phyloP scores from a whole-genome alignment of 2,888 invertebrate genomes.

The Lasioglossum zephyrum region DNA sequence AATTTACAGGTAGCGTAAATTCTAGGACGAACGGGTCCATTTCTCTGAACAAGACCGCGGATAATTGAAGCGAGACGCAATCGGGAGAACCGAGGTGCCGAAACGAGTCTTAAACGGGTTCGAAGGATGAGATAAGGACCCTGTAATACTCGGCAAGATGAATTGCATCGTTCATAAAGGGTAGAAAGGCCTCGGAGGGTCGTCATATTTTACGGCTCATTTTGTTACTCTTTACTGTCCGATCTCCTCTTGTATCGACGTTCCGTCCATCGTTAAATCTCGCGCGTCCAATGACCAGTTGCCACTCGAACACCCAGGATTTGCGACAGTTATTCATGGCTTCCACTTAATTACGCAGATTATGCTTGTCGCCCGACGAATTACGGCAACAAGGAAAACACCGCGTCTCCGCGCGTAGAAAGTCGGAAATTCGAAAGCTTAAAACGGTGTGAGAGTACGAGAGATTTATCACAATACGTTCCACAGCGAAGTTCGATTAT shows the following conservation, averaged over 20 bases:
- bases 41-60: conserved; percentile 65
- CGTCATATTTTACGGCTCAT: conserved; percentile 68
- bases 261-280: conserved; percentile 25
- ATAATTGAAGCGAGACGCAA: conserved; percentile 69
- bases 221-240: conserved; percentile 41
- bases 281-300: background rate
- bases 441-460: background rate
- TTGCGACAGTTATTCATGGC: background rate
- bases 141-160: conserved; percentile 64
- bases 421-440: background rate
- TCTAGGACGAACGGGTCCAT: conserved; percentile 58
- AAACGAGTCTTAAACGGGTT: conserved; percentile 72
- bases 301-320: background rate
- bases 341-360: background rate
- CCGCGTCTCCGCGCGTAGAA: background rate
- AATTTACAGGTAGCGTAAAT: conserved; percentile 67
- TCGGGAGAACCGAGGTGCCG: conserved; percentile 68
- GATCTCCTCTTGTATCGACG: conserved; percentile 7
- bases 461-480: background rate
- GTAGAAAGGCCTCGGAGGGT: conserved; percentile 40
- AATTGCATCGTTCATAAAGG: conserved; percentile 51
- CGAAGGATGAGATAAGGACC: conserved; percentile 71
- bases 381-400: background rate
- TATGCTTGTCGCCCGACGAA: background rate
- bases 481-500: background rate